These are phyloP conservation scores for Stomatorhinus walkeri DNA, from an alignment of 2,797 vertebrate genomes.

Conservation along the genomic window DNA sequence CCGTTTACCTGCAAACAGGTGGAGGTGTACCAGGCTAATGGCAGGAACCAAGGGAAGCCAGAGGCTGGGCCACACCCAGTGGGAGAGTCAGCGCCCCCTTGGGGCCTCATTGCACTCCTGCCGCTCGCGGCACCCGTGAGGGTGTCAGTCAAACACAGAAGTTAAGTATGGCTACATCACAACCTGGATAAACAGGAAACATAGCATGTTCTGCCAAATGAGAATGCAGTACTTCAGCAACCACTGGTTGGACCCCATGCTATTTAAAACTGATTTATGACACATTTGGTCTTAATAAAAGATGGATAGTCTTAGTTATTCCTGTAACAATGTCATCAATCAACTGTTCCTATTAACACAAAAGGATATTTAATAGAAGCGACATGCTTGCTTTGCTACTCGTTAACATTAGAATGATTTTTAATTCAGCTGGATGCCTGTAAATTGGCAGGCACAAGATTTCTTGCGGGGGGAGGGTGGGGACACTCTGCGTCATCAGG, in stretches of 20 bases:
- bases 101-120: too few species aligned
- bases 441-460: not conserved
- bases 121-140: not conserved
- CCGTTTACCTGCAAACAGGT: not conserved
- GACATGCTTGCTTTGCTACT: not conserved
- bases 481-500: not conserved
- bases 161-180: not conserved
- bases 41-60: not conserved
- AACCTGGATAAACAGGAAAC: slow-evolving; percentile 9
- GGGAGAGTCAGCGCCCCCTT: not conserved
- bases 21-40: not conserved
- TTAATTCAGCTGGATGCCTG: not conserved
- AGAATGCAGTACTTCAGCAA: not conserved
- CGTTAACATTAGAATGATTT: not conserved
- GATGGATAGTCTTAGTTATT: not conserved
- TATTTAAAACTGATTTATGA: not conserved
- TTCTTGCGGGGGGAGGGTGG: not conserved
- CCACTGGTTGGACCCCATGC: not conserved
- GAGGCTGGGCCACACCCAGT: not conserved
- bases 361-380: not conserved
- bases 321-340: not conserved
- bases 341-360: not conserved
- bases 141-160: not conserved
- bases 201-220: not conserved
- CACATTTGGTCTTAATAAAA: not conserved